A percentile compares a stretch with the other conserved stretches of the same genome.
These are phyloP conservation scores for Sylvia atricapilla DNA, from an alignment of 2,113 vertebrate species.

Conservation along the genomic window DNA sequence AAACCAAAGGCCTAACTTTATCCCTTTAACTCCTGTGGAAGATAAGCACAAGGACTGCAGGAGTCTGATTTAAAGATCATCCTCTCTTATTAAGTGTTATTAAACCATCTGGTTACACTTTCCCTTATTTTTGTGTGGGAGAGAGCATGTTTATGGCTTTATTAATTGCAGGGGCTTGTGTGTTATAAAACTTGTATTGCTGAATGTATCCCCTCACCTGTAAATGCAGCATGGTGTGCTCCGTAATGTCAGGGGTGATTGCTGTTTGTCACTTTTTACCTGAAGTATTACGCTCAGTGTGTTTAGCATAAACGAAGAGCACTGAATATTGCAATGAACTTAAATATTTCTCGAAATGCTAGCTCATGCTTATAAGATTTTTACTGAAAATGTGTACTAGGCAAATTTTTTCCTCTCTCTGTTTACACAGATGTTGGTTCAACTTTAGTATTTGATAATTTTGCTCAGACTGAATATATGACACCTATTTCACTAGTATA, in stretches of 20 bases:
- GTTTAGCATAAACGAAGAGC: neutral
- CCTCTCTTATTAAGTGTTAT: neutral
- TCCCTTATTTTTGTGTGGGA: neutral
- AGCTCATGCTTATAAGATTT: neutral
- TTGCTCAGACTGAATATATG: neutral
- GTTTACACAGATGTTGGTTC: neutral
- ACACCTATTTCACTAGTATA: neutral
- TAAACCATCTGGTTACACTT: neutral
- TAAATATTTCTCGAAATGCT: neutral
- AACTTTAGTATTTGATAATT: neutral
- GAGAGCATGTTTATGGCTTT: neutral
- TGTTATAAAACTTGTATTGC: neutral
- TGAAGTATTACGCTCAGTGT: neutral
- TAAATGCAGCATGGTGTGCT: neutral
- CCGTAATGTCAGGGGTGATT: neutral
- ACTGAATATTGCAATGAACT: neutral
- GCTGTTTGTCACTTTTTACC: neutral
- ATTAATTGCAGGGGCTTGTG: neutral
- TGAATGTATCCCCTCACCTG: neutral
- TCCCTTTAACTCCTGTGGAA: neutral
- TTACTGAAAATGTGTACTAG: neutral
- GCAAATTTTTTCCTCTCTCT: neutral
- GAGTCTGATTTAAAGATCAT: neutral
- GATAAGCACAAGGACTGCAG: neutral
- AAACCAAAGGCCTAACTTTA: neutral